Percentiles rank a stretch among this genome's conserved stretches.
Conservation (phyloP, 2,888 invertebrate genomes). For the Sipha maydis region DNA sequence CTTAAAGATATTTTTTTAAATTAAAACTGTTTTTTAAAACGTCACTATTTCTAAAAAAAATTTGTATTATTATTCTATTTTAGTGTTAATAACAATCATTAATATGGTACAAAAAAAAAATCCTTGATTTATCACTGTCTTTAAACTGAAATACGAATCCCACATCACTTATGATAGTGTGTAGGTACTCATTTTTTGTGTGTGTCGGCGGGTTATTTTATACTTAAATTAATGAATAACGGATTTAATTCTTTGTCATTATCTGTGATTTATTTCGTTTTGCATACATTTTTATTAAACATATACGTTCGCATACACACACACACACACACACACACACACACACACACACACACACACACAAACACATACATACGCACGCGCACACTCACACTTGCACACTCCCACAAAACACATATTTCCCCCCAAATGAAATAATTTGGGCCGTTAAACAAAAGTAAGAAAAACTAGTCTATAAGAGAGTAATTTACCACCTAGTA, state of each 20-base stretch:
- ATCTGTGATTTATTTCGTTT: conserved; percentile 30
- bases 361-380: background rate
- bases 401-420: conserved; percentile 16
- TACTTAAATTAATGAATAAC: background rate
- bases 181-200: background rate
- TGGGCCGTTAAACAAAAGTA: conserved; percentile 56
- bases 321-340: background rate
- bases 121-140: conserved; percentile 14
- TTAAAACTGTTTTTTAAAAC: too few species aligned
- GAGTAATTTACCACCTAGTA: conserved; percentile 56
- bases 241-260: background rate
- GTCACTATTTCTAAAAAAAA: too few species aligned
- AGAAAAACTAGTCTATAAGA: conserved; percentile 60
- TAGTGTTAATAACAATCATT: background rate
- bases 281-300: conserved; percentile 33
- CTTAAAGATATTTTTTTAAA: too few species aligned
- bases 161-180: background rate
- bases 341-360: background rate
- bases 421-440: conserved; percentile 60
- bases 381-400: background rate
- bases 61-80: too few species aligned
- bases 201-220: background rate
- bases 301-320: background rate
- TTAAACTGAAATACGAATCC: background rate
- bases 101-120: conserved; percentile 26